Percentiles rank a stretch among this genome's conserved stretches.
These are phyloP conservation scores for Hepsetus odoe DNA, from an alignment of 2,113 vertebrate genomes.

Conservation along the genomic window DNA sequence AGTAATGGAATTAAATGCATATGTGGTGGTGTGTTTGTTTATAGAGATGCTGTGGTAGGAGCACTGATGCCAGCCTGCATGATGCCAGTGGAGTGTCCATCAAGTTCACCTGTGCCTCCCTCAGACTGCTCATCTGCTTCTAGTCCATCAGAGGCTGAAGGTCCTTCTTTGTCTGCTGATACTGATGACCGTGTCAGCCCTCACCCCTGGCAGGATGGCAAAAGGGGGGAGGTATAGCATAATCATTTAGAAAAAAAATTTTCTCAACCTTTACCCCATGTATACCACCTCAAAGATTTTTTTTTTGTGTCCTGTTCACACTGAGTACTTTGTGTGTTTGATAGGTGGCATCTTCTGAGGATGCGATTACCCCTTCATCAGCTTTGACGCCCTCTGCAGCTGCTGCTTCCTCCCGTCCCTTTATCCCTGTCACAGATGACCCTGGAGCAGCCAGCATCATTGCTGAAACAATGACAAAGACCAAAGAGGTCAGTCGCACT, in stretches of 20 bases:
- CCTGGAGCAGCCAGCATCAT: constrained; percentile 98
- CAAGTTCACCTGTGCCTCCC: constrained; percentile 85
- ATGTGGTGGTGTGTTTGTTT: not conserved
- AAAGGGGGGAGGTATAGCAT: constrained; percentile 91
- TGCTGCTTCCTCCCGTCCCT: constrained; percentile 90
- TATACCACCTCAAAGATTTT: not conserved
- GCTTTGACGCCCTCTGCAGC: constrained; percentile 92
- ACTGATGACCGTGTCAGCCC: constrained; percentile 87
- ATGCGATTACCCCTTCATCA: constrained; percentile 87
- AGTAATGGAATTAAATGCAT: constrained; percentile 1
- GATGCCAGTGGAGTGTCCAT: constrained; percentile 92
- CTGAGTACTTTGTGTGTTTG: not conserved
- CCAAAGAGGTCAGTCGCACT: constrained; percentile 81
- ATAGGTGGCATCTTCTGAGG: constrained; percentile 87
- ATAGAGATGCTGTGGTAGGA: constrained; percentile 90
- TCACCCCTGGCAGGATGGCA: constrained; percentile 89
- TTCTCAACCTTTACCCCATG: too few relatives aligned
- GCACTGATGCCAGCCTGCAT: constrained; percentile 96
- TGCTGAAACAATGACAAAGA: constrained; percentile 98
- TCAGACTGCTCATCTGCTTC: constrained; percentile 82
- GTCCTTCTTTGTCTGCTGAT: constrained; percentile 77
- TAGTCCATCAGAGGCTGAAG: constrained; percentile 84
- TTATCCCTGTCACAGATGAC: constrained; percentile 98
- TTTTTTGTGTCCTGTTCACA: too few relatives aligned
- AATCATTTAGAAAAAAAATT: too few relatives aligned